Evolutionary conservation across 1,140 invertebrate species (phyloP), one percentile per base, ranked within the genome.

Genomic region (Steinernema khuongi): DNA sequence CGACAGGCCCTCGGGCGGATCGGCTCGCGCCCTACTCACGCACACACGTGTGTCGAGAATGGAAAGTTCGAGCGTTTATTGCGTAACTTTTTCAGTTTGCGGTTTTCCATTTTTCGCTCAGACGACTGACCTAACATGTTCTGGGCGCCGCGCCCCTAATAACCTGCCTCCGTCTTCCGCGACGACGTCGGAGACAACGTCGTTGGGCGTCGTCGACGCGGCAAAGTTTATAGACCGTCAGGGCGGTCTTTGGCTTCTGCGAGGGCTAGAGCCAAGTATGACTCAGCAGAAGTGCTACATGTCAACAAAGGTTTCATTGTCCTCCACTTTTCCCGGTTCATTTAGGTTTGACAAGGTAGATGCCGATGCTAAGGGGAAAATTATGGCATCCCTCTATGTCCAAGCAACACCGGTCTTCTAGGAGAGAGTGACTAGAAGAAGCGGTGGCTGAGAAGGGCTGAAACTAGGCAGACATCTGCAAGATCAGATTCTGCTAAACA

Each of bases 111-210:
- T 41, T 60, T 60, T 60, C 50, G 14, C 26, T 26, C 4, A 60
- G 50, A 60, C 22, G 50, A 26, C 22, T 60, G 50, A 60, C 50
- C 50, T 60, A 60, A 60, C 50, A 60, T 60, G 50, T 60, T 60
- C 50, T 60, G 50, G 50, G 50, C 50, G n/a, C n/a, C n/a, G 50
- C 50, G 50, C 50, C 50, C 50, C 50, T 60, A 60, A 60, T 60
- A 60, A 60, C 50, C 50, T 60, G 50, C 22, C 50, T 60, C 50
- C 50, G 14, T 22, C 50, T 60, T 22, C 50, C 26, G 4, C 22
- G 19, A 11, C 11, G 11, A 11, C 26, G 50, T 60, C 50, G 50
- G 4, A 14, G 19, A 60, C 50, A 4, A 11, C 50, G 26, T n/a
- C 36, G 36, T 41, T 11, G n/a, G n/a, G 36, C 36, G 36, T 11